A percentile compares a stretch with the other conserved stretches of the same genome.
phyloP scores from a whole-genome alignment of 2,888 invertebrate species.

The Drosophila aldrichi region DNA sequence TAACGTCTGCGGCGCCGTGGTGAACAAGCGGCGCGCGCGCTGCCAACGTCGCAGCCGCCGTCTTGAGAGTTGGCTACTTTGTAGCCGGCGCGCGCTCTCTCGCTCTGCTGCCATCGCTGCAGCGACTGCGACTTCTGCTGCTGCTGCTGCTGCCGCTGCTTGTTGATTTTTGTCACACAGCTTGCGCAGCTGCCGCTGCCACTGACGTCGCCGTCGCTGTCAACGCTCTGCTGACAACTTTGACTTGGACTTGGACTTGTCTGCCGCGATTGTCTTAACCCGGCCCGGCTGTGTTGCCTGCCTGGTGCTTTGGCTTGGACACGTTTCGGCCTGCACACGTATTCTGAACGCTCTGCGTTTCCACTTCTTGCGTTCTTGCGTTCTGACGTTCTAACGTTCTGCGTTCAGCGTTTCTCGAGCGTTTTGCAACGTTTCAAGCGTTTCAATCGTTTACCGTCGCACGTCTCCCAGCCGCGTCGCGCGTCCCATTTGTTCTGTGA shows the following conservation, averaged over 20 bases:
- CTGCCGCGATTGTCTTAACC: constrained; percentile 60
- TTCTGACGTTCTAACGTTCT: constrained; percentile 8
- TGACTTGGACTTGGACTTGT: constrained; percentile 64
- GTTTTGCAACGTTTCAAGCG: constrained; percentile 13
- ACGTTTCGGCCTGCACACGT: constrained; percentile 60
- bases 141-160: constrained; percentile 6
- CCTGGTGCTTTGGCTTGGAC: constrained; percentile 71
- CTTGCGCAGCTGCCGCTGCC: constrained; percentile 36
- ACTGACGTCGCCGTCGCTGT: constrained; percentile 18
- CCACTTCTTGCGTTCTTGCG: constrained; percentile 6
- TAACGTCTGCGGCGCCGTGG: constrained; percentile 38
- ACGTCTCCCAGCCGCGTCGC: constrained; percentile 10
- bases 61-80: constrained; percentile 44
- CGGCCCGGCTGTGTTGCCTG: constrained; percentile 66
- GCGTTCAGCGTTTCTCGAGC: constrained; percentile 15
- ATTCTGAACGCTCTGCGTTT: constrained; percentile 25
- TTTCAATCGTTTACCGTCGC: constrained; percentile 41
- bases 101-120: constrained; percentile 21
- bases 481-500: constrained; percentile 26
- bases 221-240: constrained; percentile 34
- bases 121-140: neutral
- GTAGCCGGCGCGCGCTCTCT: constrained; percentile 44
- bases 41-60: constrained; percentile 22
- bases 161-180: constrained; percentile 55
- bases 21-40: constrained; percentile 42